Conservation (phyloP, 2,113 vertebrate species). For the Xiphophorus couchianus region DNA sequence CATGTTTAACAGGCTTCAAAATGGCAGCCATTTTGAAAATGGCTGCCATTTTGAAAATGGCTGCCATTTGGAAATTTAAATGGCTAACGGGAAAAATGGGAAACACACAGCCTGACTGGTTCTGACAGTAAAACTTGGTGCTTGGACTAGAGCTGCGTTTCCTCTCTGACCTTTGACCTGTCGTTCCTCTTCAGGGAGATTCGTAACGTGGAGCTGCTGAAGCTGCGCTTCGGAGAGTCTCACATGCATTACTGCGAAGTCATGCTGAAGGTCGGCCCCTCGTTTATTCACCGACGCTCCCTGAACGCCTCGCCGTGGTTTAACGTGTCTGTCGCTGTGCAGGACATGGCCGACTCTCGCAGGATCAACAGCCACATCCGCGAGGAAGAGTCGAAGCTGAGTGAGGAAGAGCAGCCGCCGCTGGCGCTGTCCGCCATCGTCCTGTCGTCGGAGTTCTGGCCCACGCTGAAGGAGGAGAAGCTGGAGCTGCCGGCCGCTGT, state of each 20-base stretch:
- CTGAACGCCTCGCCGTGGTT: neutral
- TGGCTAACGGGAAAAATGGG: too few relatives aligned
- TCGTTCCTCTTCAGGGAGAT: conserved; percentile 86
- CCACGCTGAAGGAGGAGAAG: conserved; percentile 95
- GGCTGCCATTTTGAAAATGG: too few relatives aligned
- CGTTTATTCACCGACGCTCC: neutral
- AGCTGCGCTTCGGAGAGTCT: conserved; percentile 95
- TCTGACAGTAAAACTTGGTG: too few relatives aligned
- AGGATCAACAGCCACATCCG: conserved; percentile 94
- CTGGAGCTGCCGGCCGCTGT: conserved; percentile 90
- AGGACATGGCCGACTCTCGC: conserved; percentile 97
- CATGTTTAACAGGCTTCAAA: too few relatives aligned
- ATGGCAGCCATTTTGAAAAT: too few relatives aligned
- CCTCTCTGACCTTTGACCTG: neutral
- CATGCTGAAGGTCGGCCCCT: conserved; percentile 87
- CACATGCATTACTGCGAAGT: conserved; percentile 99
- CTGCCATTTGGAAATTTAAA: too few relatives aligned
- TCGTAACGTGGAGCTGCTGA: conserved; percentile 96
- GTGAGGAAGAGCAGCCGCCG: conserved; percentile 83
- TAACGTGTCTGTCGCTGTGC: neutral
- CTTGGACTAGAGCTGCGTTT: too few relatives aligned
- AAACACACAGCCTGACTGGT: too few relatives aligned
- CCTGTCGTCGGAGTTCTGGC: conserved; percentile 98
- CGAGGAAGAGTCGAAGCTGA: conserved; percentile 90
- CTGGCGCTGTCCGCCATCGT: conserved; percentile 90